Evolutionary conservation across 2,888 invertebrate genomes (phyloP), one percentile per base, ranked within the genome.

Genomic region (Nymphalis polychloros): DNA sequence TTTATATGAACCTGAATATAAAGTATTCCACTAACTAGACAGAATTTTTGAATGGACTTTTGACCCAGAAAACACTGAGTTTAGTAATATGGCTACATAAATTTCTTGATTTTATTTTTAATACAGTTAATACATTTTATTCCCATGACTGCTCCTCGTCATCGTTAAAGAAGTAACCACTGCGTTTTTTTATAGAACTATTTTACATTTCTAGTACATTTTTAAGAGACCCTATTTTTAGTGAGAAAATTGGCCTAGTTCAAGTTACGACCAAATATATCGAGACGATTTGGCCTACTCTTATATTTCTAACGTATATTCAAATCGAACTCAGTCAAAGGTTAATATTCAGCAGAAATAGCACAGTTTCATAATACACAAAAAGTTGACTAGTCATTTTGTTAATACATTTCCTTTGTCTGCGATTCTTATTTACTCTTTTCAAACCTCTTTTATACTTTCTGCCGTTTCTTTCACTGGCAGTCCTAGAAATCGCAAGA

Each of bases 41-140:
- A 8, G 35, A 19, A 48, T 52, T 17, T 52, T 53, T 52, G 48
- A 66, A 61, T 66, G 60, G 66, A 50, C 49, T 47, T 52, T 65
- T 65, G 65, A 66, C 66, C 61, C 60, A 66, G 60, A 66, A 66
- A 61, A 66, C 35, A 41, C 60, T 53, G 60, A 66, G 61, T 48
- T 60, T 47, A 66, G 60, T 66, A 61, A 61, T 61, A 52, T 55
- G 17, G 27, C 53, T 27, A 31, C 31, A 55, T 17, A 31, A 31
- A 55, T 31, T 52, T 55, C 27, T 55, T 55, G 8, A 50, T 50
- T 50, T 50, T 19, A 50, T 50, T 50, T 50, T 50, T 41, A 41
- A 49, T 49, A 49, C 27, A 27, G 5, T 52, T 52, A 52, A 52
- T 23, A 52, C 52, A 13, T 41, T 52, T 23, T 23, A 23, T 16